Conservation (phyloP, 2,797 vertebrate species). For the Gambusia yucatana region DNA sequence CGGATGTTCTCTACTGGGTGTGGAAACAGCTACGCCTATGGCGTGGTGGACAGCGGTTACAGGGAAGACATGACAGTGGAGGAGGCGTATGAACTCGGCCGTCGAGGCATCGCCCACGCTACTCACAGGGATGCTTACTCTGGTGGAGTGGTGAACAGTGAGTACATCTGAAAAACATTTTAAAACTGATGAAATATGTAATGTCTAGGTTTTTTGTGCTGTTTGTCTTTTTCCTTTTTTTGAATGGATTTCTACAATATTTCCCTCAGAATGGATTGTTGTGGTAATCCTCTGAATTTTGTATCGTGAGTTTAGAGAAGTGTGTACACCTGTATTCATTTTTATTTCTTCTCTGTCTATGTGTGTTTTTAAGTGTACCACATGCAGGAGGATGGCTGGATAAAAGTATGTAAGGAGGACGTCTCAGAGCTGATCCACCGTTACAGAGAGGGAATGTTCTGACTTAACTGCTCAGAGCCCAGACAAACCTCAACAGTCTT, state of each 20-base stretch:
- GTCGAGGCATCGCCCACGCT: slow-evolving; percentile 82
- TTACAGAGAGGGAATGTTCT: slow-evolving; percentile 81
- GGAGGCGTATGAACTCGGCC: slow-evolving; percentile 87
- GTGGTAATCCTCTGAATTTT: too few relatives aligned
- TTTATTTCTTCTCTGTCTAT: too few relatives aligned
- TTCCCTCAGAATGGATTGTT: too few relatives aligned
- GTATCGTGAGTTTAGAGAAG: too few relatives aligned
- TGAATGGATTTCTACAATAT: too few relatives aligned
- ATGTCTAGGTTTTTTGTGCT: background rate
- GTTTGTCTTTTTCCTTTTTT: too few relatives aligned
- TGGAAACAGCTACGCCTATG: slow-evolving; percentile 84
- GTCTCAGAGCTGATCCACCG: slow-evolving; percentile 82
- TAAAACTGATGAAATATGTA: background rate
- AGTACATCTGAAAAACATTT: slow-evolving; percentile 36
- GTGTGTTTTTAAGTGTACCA: slow-evolving; percentile 82
- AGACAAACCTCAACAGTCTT: too few relatives aligned
- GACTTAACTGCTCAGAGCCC: slow-evolving; percentile 5
- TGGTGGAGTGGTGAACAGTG: slow-evolving; percentile 88
- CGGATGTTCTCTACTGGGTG: slow-evolving; percentile 87
- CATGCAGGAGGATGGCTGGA: slow-evolving; percentile 86
- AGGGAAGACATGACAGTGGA: slow-evolving; percentile 78
- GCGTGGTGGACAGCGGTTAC: slow-evolving; percentile 87
- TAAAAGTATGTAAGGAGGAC: slow-evolving; percentile 84
- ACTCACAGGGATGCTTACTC: slow-evolving; percentile 88
- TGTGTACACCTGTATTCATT: too few relatives aligned